Percentiles rank a stretch among this genome's conserved stretches.
These are phyloP conservation scores for Pollimyrus isidori DNA, from an alignment of 2,113 vertebrate species.

Conservation along the genomic window DNA sequence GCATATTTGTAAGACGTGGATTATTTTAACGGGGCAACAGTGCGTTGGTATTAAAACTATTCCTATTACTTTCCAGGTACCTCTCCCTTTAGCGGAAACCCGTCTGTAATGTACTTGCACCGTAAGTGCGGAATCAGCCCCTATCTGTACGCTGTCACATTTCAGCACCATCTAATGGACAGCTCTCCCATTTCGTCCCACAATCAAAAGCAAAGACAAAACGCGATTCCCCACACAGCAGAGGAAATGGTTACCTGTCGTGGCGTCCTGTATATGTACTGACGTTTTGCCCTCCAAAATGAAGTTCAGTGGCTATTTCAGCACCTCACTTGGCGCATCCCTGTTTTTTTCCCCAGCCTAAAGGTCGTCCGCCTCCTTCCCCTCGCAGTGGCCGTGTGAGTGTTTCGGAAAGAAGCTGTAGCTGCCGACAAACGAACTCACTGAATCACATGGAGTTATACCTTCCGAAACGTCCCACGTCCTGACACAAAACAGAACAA, in stretches of 20 bases:
- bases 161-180: slow-evolving; percentile 56
- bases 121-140: slow-evolving; percentile 26
- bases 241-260: slow-evolving; percentile 51
- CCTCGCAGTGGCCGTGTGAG: slow-evolving; percentile 31
- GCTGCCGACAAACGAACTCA: slow-evolving; percentile 44
- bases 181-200: slow-evolving; percentile 43
- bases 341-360: slow-evolving; percentile 36
- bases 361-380: slow-evolving; percentile 61
- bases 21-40: background rate
- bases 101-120: background rate
- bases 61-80: background rate
- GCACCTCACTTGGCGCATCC: slow-evolving; percentile 52
- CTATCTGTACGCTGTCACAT: slow-evolving; percentile 24
- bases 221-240: background rate
- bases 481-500: slow-evolving; percentile 41
- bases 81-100: background rate
- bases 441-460: slow-evolving; percentile 47
- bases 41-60: background rate
- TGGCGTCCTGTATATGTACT: slow-evolving; percentile 37
- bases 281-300: slow-evolving; percentile 27
- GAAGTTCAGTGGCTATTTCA: slow-evolving; percentile 49
- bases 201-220: slow-evolving; percentile 15
- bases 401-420: slow-evolving; percentile 42
- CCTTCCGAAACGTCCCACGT: slow-evolving; percentile 45
- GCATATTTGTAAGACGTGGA: background rate